Percentiles rank a stretch among this genome's conserved stretches.
Conservation (phyloP, 2,888 invertebrate genomes). For the Flexamia atlantica region DNA sequence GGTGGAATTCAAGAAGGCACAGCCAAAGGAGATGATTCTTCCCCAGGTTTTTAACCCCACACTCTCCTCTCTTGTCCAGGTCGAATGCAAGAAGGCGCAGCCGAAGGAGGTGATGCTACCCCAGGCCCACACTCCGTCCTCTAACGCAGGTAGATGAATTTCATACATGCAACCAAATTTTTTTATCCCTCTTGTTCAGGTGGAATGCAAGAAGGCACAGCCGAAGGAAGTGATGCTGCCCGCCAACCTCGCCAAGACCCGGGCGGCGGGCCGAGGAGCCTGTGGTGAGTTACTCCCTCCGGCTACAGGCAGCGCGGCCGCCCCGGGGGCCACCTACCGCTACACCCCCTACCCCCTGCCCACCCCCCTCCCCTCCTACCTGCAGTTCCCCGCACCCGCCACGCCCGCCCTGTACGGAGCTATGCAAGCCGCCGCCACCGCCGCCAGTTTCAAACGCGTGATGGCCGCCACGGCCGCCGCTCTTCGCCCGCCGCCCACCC, state of each 20-base stretch:
- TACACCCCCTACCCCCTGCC: slow-evolving; percentile 69
- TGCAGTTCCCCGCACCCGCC: slow-evolving; percentile 68
- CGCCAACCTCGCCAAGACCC: slow-evolving; percentile 96
- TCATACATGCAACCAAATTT: no score
- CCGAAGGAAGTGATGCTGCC: slow-evolving; percentile 99
- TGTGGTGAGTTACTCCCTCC: slow-evolving; percentile 94
- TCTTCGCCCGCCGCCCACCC: slow-evolving; percentile 75
- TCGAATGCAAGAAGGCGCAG: slow-evolving; percentile 99
- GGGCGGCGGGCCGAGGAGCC: slow-evolving; percentile 96
- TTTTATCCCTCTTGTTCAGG: slow-evolving; percentile 81
- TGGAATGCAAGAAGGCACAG: slow-evolving; percentile 99
- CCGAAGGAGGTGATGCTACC: slow-evolving; percentile 99
- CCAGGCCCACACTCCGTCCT: slow-evolving; percentile 95
- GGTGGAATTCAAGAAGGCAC: slow-evolving; percentile 99
- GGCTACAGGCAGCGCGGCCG: slow-evolving; percentile 67
- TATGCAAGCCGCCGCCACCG: slow-evolving; percentile 65
- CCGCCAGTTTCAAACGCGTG: slow-evolving; percentile 59
- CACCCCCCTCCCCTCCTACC: slow-evolving; percentile 61
- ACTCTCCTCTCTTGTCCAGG: slow-evolving; percentile 84
- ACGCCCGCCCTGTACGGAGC: slow-evolving; percentile 69
- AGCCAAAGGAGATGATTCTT: slow-evolving; percentile 99
- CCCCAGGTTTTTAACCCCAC: no score
- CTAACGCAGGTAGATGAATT: no score
- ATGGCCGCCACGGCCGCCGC: slow-evolving; percentile 71
- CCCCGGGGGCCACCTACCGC: slow-evolving; percentile 64